phyloP scores from a whole-genome alignment of 2,888 invertebrate genomes.

The Bugulina stolonifera region DNA sequence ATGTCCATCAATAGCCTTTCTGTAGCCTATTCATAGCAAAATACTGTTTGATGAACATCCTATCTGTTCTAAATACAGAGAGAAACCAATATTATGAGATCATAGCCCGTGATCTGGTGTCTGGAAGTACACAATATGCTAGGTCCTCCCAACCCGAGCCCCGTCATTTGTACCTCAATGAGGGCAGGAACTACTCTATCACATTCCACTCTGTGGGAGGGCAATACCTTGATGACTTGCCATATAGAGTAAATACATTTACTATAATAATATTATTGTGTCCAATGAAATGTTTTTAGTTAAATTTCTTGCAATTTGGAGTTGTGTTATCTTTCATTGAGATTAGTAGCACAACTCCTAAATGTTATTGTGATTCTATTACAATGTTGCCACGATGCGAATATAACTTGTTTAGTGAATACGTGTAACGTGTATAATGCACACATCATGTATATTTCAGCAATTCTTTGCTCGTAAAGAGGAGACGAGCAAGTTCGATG shows the following conservation, averaged over 20 bases:
- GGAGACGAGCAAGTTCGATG: neutral
- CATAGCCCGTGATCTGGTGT: constrained; percentile 5
- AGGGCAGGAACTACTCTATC: constrained; percentile 6
- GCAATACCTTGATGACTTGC: constrained; percentile 4
- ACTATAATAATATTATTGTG: neutral
- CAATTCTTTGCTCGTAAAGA: neutral
- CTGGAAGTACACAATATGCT: constrained; percentile 8
- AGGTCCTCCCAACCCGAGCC: neutral
- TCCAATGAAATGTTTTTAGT: neutral
- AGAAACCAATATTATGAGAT: constrained; percentile 18
- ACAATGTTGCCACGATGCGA: too few species aligned
- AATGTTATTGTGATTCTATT: too few species aligned
- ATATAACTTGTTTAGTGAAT: too few species aligned
- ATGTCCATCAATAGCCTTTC: too few species aligned
- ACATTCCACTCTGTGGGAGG: constrained; percentile 3
- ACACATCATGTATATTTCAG: too few species aligned
- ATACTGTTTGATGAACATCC: too few species aligned
- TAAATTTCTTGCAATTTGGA: neutral
- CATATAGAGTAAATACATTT: neutral
- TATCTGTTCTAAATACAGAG: neutral
- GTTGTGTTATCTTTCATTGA: neutral
- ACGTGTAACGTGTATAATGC: too few species aligned
- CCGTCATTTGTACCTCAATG: neutral
- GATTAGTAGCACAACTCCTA: too few species aligned
- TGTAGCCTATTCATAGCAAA: too few species aligned